Conservation (phyloP, 2,113 vertebrate genomes). For the Vulpes vulpes region DNA sequence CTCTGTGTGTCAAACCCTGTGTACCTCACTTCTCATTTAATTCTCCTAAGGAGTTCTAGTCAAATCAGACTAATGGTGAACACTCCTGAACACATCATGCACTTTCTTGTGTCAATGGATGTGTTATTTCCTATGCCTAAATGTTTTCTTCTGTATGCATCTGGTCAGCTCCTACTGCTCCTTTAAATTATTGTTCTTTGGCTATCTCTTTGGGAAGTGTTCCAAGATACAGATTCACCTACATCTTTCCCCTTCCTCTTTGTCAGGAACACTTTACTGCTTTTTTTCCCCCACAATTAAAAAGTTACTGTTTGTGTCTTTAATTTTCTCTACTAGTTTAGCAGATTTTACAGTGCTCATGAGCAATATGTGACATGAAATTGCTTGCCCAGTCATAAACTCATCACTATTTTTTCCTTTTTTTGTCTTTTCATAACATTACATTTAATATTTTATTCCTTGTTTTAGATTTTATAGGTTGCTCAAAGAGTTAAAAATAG, state of each 20-base stretch:
- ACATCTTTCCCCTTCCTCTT: neutral
- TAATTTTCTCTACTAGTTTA: neutral
- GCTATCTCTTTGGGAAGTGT: neutral
- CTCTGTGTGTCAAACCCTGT: too few species aligned
- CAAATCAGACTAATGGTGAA: neutral
- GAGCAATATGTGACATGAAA: neutral
- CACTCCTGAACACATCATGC: neutral
- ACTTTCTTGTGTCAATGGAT: neutral
- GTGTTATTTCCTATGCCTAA: neutral
- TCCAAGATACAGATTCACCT: neutral
- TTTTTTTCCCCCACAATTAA: neutral
- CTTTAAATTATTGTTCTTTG: neutral
- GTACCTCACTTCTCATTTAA: neutral
- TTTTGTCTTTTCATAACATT: neutral
- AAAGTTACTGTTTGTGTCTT: conserved; percentile 13
- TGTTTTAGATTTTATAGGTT: neutral
- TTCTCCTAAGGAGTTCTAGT: neutral
- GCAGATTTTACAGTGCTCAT: neutral
- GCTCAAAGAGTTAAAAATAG: too few species aligned
- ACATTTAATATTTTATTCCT: neutral
- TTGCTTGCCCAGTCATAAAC: neutral
- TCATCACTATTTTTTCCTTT: neutral
- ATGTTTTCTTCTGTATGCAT: neutral
- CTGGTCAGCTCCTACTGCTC: neutral
- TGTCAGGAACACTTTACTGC: neutral